These are phyloP conservation scores for Pseudotriccus pelzelni DNA, from an alignment of 2,797 vertebrate genomes.

Conservation along the genomic window DNA sequence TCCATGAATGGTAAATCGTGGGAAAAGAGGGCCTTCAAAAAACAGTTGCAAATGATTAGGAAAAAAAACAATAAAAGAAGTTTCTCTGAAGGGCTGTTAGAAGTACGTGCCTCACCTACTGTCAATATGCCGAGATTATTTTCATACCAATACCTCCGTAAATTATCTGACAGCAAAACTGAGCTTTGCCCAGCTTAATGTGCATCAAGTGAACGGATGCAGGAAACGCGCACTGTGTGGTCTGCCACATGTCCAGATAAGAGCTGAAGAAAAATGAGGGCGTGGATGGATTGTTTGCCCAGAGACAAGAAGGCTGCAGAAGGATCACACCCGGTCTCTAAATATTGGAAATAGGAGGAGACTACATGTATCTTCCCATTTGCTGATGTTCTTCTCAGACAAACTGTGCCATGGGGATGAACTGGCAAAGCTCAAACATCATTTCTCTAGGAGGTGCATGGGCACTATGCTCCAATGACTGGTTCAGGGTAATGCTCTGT, in stretches of 20 bases:
- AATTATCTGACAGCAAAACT: background rate
- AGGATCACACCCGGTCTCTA: accelerated
- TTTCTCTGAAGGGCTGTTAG: background rate
- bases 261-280: background rate
- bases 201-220: background rate
- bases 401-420: background rate
- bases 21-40: background rate
- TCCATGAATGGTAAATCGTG: background rate
- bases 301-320: background rate
- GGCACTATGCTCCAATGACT: background rate
- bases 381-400: background rate
- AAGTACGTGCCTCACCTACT: background rate
- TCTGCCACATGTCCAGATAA: background rate
- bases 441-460: background rate
- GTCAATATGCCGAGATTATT: background rate
- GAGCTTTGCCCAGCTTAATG: background rate
- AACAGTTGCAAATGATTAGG: background rate
- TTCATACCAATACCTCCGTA: background rate
- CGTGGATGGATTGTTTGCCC: background rate
- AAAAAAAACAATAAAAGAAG: background rate
- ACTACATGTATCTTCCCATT: background rate
- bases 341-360: background rate
- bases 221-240: background rate
- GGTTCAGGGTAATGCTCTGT: background rate
- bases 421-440: background rate